A percentile compares a stretch with the other conserved stretches of the same genome.
Evolutionary conservation across 2,113 vertebrate species (phyloP).

Genomic region (Nycticorax nycticorax): DNA sequence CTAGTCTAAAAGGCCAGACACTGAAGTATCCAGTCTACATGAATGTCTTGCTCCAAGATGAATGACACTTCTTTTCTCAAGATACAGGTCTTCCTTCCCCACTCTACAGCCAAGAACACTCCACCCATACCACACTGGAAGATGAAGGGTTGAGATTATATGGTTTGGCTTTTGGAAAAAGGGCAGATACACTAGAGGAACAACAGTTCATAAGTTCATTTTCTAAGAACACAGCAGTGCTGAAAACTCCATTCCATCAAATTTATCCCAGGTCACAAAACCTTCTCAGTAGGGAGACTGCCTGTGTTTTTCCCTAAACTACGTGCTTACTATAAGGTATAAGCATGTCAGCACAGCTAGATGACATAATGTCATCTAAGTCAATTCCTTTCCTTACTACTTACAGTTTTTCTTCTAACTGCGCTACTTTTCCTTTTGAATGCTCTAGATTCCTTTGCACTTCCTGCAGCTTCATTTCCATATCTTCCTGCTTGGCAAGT

Average conservation of each 20-base stretch:
- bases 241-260: not conserved
- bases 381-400: not conserved
- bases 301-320: not conserved
- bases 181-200: not conserved
- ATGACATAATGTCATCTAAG: not conserved
- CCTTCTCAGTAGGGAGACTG: not conserved
- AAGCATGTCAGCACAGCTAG: not conserved
- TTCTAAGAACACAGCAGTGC: not conserved
- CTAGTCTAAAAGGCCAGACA: not conserved
- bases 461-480: constrained; percentile 67
- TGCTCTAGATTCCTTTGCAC: constrained; percentile 63
- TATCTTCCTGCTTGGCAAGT: constrained; percentile 67
- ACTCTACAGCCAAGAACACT: not conserved
- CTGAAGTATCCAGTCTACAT: not conserved
- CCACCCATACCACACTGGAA: not conserved
- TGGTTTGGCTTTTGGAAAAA: not conserved
- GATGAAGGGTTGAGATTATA: not conserved
- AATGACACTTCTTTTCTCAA: not conserved
- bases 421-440: constrained; percentile 65
- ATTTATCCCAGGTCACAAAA: not conserved
- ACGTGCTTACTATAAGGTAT: accelerated
- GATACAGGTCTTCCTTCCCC: accelerated
- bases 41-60: not conserved
- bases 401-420: constrained; percentile 76
- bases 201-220: not conserved